Evolutionary conservation across 30 jellyfish, hydroid and myxozoan genomes (phyloP).

Genomic region (Pseudorhiza aurosa): DNA sequence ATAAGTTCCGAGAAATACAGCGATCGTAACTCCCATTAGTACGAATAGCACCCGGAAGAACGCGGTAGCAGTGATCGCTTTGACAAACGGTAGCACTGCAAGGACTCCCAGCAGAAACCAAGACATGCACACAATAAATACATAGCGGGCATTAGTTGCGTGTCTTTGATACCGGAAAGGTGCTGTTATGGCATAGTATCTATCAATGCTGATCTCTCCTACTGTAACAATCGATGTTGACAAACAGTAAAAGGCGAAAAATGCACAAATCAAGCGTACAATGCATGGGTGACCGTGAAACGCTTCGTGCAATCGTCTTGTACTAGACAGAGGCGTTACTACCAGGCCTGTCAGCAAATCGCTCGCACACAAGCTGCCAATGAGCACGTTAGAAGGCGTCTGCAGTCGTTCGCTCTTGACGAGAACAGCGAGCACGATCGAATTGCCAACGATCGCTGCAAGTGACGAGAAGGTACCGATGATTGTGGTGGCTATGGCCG

Average conservation of each 20-base stretch:
- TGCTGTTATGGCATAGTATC: slow-evolving; percentile 39
- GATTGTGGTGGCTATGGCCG: slow-evolving; percentile 40
- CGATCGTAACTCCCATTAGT: slow-evolving; percentile 50
- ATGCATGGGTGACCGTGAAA: slow-evolving; percentile 22
- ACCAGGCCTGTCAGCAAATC: slow-evolving; percentile 47
- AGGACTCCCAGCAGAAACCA: slow-evolving; percentile 17
- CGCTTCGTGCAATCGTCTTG: slow-evolving; percentile 45
- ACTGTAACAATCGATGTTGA: slow-evolving; percentile 56
- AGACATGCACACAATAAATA: background rate
- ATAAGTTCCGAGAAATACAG: slow-evolving; percentile 20
- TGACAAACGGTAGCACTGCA: slow-evolving; percentile 43
- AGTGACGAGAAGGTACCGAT: slow-evolving; percentile 31
- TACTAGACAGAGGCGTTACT: slow-evolving; percentile 41
- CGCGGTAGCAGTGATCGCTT: slow-evolving; percentile 8
- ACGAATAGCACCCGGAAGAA: slow-evolving; percentile 30
- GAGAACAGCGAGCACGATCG: slow-evolving; percentile 16
- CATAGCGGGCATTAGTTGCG: slow-evolving; percentile 18
- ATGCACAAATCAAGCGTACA: slow-evolving; percentile 59
- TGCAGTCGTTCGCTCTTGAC: slow-evolving; percentile 46
- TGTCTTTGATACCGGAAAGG: slow-evolving; percentile 51
- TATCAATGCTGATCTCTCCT: slow-evolving; percentile 57
- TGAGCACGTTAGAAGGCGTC: slow-evolving; percentile 52
- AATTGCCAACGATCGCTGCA: slow-evolving; percentile 50
- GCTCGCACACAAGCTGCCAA: slow-evolving; percentile 45
- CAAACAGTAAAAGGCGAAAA: slow-evolving; percentile 51